Base-by-base conservation (phyloP, 2,113 vertebrate genomes). In the Trichomycterus rosablanca region DNA sequence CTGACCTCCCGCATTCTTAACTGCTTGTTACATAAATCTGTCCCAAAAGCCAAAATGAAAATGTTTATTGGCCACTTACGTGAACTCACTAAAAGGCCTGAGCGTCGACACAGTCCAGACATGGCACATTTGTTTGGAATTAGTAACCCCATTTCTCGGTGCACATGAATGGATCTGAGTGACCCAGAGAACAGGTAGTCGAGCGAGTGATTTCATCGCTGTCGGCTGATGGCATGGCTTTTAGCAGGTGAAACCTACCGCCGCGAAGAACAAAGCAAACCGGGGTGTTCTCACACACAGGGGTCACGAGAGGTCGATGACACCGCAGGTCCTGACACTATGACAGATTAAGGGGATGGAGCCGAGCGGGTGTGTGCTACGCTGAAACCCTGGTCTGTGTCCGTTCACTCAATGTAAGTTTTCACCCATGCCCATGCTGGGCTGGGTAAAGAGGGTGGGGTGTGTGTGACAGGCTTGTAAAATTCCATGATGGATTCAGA, bases 341-440 rank as follows among this genome's bases (percentile, higher is more conserved):
- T 85, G 87, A 86, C 86, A 84, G 85, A 86, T 88, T 86, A 84
- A 89, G 73, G 81, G 80, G 79, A 77, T 77, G 76, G 80, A 74
- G 77, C 84, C 80, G 80, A 84, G 76, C 80, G 79, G 81, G 30
- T 71, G 76, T 74, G 77, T 79, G 81, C 76, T 76, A 22, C 8
- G 50, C 70, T 81, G 80, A 78, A 80, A 81, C 80, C 80, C 77
- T 78, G 80, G 77, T 81, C 79, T 79, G 83, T 80, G 80, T 86
- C 49, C 12, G 52, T 57, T 85, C 82, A 81, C 78, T 80, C 75
- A 53, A 77, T 81, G 77, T 83, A 85, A 81, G 82, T 84, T 80
- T 84, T 80, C 74, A 75, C 78, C 84, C 80, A 45, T 82, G 78
- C 80, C 37, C 78, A 67, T 74, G 30, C 19, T 3, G 78, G 77